Conservation (phyloP, 2,113 vertebrate species). For the Synodontis membranacea region DNA sequence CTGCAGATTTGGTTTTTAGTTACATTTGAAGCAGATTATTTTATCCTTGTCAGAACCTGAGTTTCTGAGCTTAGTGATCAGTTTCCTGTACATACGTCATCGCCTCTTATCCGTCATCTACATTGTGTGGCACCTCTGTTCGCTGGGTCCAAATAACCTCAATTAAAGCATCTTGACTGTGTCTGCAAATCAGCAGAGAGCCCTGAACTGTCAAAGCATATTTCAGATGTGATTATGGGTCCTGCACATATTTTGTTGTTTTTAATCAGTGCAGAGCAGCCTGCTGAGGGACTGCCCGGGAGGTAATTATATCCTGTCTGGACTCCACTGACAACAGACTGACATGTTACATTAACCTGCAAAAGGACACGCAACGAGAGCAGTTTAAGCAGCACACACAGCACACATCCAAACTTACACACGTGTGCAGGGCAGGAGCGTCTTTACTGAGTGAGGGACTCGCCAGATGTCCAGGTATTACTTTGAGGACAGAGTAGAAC, state of each 20-base stretch:
- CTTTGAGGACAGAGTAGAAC: not conserved
- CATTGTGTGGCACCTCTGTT: not conserved
- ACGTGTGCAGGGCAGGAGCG: not conserved
- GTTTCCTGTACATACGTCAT: not conserved
- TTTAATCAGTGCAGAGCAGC: constrained; percentile 42
- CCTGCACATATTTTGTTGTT: constrained; percentile 38
- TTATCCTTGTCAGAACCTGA: not conserved
- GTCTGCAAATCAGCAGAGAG: not conserved
- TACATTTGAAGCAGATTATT: not conserved
- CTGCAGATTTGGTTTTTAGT: not conserved
- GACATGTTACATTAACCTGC: constrained; percentile 56
- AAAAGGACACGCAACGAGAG: constrained; percentile 54
- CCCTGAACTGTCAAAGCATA: constrained; percentile 27
- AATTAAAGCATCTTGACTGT: constrained; percentile 7
- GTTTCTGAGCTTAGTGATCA: not conserved
- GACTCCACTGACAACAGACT: constrained; percentile 41
- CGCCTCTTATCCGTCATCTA: not conserved
- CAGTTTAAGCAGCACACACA: not conserved
- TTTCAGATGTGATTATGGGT: not conserved
- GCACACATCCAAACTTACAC: not conserved
- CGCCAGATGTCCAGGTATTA: constrained; percentile 4
- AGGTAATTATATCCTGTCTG: constrained; percentile 22
- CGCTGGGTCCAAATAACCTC: not conserved
- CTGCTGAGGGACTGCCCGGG: constrained; percentile 32
- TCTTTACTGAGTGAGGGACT: constrained; percentile 47